Conservation (phyloP, 2,113 vertebrate genomes). For the Psettodes erumei region DNA sequence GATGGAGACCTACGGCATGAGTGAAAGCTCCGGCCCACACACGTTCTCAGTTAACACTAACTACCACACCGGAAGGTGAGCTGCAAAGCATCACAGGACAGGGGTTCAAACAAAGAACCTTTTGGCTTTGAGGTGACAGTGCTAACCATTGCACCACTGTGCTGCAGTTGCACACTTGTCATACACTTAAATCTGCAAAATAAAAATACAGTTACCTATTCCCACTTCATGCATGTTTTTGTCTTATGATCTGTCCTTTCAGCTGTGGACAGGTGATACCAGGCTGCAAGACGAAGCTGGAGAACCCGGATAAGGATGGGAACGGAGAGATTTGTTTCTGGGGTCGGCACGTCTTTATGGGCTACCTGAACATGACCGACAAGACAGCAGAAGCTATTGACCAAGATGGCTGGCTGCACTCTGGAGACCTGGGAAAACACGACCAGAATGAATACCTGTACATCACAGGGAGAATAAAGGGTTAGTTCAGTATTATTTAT, state of each 20-base stretch:
- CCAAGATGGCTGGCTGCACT: conserved; percentile 83
- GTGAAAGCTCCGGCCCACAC: conserved; percentile 83
- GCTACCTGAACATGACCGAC: conserved; percentile 82
- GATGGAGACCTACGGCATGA: conserved; percentile 82
- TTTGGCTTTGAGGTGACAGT: no score
- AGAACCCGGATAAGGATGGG: conserved; percentile 76
- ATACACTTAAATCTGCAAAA: no score
- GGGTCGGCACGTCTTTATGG: conserved; percentile 87
- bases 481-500: conserved; percentile 71
- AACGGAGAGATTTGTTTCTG: conserved; percentile 85
- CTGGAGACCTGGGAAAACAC: conserved; percentile 82
- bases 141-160: no score
- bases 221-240: neutral
- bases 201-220: no score
- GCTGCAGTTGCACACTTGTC: no score
- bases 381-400: conserved; percentile 82
- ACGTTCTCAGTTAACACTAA: conserved; percentile 46
- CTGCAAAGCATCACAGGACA: neutral
- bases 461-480: conserved; percentile 87
- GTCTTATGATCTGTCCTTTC: conserved; percentile 8
- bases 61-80: conserved; percentile 78
- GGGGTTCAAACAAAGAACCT: no score
- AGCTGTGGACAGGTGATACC: conserved; percentile 82
- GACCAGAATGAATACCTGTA: conserved; percentile 77
- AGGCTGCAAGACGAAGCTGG: conserved; percentile 80